phyloP scores from a whole-genome alignment of 2,888 invertebrate genomes.

The Bombylius major region DNA sequence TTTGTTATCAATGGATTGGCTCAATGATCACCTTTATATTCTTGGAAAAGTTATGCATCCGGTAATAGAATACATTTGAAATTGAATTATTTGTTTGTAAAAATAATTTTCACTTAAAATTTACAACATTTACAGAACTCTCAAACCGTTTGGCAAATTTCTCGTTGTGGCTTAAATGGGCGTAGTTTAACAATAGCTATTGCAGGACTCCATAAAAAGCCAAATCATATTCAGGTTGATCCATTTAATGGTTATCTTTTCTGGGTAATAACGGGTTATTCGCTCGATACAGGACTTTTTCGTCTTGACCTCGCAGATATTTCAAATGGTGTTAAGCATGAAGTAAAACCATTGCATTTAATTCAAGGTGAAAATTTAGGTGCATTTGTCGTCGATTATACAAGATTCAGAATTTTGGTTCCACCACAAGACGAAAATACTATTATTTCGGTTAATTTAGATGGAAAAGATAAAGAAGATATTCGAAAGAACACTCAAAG shows the following conservation, averaged over 20 bases:
- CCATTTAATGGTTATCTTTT: slow-evolving; percentile 86
- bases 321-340: slow-evolving; percentile 59
- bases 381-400: slow-evolving; percentile 71
- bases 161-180: slow-evolving; percentile 63
- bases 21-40: slow-evolving; percentile 72
- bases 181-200: slow-evolving; percentile 54
- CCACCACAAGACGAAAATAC: slow-evolving; percentile 63
- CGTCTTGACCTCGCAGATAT: slow-evolving; percentile 64
- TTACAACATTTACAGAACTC: slow-evolving; percentile 6
- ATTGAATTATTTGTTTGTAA: slow-evolving; percentile 2
- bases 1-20: slow-evolving; percentile 76
- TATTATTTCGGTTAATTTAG: slow-evolving; percentile 66
- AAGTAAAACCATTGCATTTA: slow-evolving; percentile 51
- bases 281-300: slow-evolving; percentile 51
- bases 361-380: slow-evolving; percentile 56
- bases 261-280: slow-evolving; percentile 49
- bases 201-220: slow-evolving; percentile 54
- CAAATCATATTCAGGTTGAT: slow-evolving; percentile 77
- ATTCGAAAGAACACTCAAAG: slow-evolving; percentile 62
- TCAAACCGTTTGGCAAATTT: slow-evolving; percentile 53
- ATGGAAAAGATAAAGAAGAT: slow-evolving; percentile 63
- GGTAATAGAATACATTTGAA: slow-evolving; percentile 17
- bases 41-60: slow-evolving; percentile 55
- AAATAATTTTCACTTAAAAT: slow-evolving; percentile 20
- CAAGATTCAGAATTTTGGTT: slow-evolving; percentile 65